phyloP scores from a whole-genome alignment of 1,140 invertebrate genomes.

The Atta cephalotes region DNA sequence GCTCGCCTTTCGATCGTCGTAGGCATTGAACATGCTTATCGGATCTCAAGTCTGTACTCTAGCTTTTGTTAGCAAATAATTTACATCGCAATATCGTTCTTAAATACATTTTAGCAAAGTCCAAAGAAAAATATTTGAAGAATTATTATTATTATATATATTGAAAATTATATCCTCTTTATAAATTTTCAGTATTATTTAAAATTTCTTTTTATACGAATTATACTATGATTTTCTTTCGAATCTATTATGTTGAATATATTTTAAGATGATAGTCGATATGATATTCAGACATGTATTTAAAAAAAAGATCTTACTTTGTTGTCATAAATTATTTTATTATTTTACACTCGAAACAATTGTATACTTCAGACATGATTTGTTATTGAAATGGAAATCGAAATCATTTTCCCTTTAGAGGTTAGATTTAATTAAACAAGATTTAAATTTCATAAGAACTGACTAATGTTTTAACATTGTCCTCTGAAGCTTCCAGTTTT shows the following conservation, averaged over 20 bases:
- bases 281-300: too few relatives aligned
- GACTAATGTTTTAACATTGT: neutral
- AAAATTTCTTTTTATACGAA: neutral
- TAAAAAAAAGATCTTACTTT: slow-evolving; percentile 17
- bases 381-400: neutral
- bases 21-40: neutral
- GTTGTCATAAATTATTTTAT: slow-evolving; percentile 62
- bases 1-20: neutral
- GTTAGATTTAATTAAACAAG: slow-evolving; percentile 27
- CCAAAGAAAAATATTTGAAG: neutral
- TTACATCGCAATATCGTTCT: neutral
- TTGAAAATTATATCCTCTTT: neutral
- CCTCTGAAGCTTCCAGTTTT: neutral
- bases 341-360: slow-evolving; percentile 38
- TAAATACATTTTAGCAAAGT: neutral
- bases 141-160: neutral
- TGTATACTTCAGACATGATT: slow-evolving; percentile 34
- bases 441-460: slow-evolving; percentile 35
- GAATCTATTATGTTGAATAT: neutral
- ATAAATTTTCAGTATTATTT: neutral
- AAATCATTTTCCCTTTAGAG: neutral
- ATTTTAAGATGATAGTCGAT: neutral
- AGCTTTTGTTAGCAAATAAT: neutral
- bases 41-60: neutral
- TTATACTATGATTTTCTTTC: neutral